Base-by-base conservation (phyloP, 2,113 vertebrate genomes). In the Elaphurus davidianus region DNA sequence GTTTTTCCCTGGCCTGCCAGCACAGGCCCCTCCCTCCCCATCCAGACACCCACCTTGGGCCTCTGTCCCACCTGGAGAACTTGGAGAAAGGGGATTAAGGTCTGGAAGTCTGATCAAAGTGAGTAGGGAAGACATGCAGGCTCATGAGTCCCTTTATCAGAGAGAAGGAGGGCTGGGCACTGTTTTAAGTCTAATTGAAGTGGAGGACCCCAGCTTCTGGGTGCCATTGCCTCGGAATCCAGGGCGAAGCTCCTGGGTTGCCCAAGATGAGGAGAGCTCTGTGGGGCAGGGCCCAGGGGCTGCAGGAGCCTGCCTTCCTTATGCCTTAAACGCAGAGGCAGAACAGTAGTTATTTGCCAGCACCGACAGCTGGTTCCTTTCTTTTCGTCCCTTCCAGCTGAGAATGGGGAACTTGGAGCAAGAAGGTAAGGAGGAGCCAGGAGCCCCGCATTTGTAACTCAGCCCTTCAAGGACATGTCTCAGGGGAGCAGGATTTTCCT, bases 281-380 rank as follows among this genome's bases (percentile, higher is more conserved):
- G 2, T 47, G 19, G 87, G 28, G 19, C 15, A 33, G 50, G 36
- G 47, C 40, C 86, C 2, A 16, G 6, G 67, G 83, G 45, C 81
- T 28, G 50, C 9, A 15, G 36, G 33, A 78, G 74, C 85, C 55
- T 60, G 74, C 60, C 50, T 84, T 2, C 55, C 27, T 59, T 40
- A 0, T 5, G 55, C 52, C 71, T 74, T 40, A 15, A 45, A n/a
- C 54, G 36, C 50, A n/a, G 79, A 28, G 47, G 30, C 54, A 27
- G 81, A 59, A 28, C 81, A 23, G 0, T 17, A 60, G 47, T 76
- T 55, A 27, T 28, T 74, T 57, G 76, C 90, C 90, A 78, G 64
- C 47, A 7, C 81, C 17, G 67, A 95, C 96, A 98, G 96, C 94
- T 98, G 97, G 91, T 7, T 94, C 96, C 55, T 96, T 84, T 98